A percentile compares a stretch with the other conserved stretches of the same genome.
Evolutionary conservation across 2,888 invertebrate genomes (phyloP).

Genomic region (Tiliacea citrago): DNA sequence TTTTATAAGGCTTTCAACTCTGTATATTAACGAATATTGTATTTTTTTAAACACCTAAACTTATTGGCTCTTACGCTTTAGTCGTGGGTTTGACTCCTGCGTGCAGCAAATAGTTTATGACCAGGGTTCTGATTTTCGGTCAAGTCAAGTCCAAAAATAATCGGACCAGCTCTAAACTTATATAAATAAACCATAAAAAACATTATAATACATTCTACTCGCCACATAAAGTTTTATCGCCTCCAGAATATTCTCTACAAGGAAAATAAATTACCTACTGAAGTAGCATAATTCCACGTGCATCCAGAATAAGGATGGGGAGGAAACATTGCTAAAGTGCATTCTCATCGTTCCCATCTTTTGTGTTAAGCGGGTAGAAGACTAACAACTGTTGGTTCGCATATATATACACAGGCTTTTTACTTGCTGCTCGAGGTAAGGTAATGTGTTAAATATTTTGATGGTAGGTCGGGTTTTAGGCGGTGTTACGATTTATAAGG

Average conservation of each 20-base stretch:
- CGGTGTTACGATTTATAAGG: neutral
- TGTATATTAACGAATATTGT: neutral
- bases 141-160: neutral
- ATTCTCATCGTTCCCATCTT: constrained; percentile 70
- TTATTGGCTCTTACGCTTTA: neutral
- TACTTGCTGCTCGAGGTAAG: constrained; percentile 31
- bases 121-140: neutral
- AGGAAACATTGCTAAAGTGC: constrained; percentile 71
- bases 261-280: constrained; percentile 40
- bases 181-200: neutral
- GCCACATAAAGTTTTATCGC: neutral
- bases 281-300: constrained; percentile 23
- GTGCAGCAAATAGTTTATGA: neutral
- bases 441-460: constrained; percentile 19
- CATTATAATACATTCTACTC: neutral
- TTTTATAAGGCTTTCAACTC: neutral
- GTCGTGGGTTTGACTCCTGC: neutral
- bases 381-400: constrained; percentile 66
- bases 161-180: neutral
- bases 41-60: neutral
- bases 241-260: constrained; percentile 30
- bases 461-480: neutral
- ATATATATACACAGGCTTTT: constrained; percentile 58
- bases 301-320: constrained; percentile 60
- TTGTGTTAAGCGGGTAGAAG: constrained; percentile 68